Evolutionary conservation across 2,888 invertebrate species (phyloP).

Genomic region (Pyrocoelia pectoralis): DNA sequence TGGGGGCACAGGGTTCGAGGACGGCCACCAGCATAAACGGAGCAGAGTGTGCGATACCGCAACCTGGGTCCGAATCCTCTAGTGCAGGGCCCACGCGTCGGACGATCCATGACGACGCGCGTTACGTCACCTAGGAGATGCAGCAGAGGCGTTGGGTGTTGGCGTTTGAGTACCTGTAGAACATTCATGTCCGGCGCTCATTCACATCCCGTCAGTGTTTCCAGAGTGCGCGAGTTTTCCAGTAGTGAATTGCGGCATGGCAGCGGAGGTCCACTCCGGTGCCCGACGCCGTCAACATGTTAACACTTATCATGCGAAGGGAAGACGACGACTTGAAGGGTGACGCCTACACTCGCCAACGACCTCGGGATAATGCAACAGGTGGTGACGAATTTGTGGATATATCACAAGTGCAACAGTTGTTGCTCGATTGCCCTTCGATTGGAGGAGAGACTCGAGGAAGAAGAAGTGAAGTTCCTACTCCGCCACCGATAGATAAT

Average conservation of each 20-base stretch:
- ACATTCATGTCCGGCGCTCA: conserved; percentile 50
- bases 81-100: conserved; percentile 47
- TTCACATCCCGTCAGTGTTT: conserved; percentile 46
- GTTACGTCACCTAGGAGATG: conserved; percentile 51
- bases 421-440: conserved; percentile 66
- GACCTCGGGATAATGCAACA: conserved; percentile 42
- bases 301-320: conserved; percentile 76
- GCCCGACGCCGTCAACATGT: conserved; percentile 64
- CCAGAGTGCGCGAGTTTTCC: conserved; percentile 42
- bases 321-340: conserved; percentile 68
- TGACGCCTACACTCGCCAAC: conserved; percentile 50
- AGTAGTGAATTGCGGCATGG: conserved; percentile 56
- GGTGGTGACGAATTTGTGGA: conserved; percentile 78
- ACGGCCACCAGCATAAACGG: conserved; percentile 44
- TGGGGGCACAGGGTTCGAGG: conserved; percentile 44
- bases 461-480: conserved; percentile 43
- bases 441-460: conserved; percentile 50
- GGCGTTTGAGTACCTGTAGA: conserved; percentile 49
- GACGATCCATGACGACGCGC: conserved; percentile 54
- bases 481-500: conserved; percentile 37
- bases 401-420: conserved; percentile 81
- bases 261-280: conserved; percentile 61
- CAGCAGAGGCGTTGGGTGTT: conserved; percentile 54
- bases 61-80: conserved; percentile 44
- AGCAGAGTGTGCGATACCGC: conserved; percentile 44